Evolutionary conservation across 1,140 invertebrate genomes (phyloP), one percentile per base, ranked within the genome.

Genomic region (Saxidomus purpurata): DNA sequence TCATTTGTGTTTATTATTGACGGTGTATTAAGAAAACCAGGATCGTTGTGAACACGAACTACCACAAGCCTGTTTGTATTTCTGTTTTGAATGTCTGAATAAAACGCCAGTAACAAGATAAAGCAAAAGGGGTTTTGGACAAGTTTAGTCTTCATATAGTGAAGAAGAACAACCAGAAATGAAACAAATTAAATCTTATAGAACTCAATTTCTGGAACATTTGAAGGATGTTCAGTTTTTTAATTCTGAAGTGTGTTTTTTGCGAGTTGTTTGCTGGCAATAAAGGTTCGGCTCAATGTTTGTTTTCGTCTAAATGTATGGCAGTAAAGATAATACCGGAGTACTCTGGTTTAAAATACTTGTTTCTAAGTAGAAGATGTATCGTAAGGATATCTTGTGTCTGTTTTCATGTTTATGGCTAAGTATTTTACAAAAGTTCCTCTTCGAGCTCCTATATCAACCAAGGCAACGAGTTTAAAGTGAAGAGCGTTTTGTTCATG

Each of bases 261-360:
- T 8, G 69, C n/a, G n/a, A 74, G 31, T 22, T 43, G 22, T 31
- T n/a, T 11, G 34, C 11, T 74, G 69, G 69, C 28, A 74, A n/a
- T 74, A 74, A 22, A 36, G 34, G 34, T 43, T 74, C 69, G 3
- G 40, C 69, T 17, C 34, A 19, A 11, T 74, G 69, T 74, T 74
- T 74, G 40, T 74, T 31, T n/a, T 36, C 69, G 40, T 74, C 69
- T n/a, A 74, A 6, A 36, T 74, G 36, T 40, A 74, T 43, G 13
- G 36, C 40, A 8, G 69, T 74, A 74, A 74, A 74, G n/a, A 36
- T 74, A 22, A 74, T 40, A 36, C 69, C 69, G 6, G 69, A 31
- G n/a, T 40, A 74, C 69, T 19, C 40, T 34, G 69, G 69, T 74
- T 74, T 74, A 31, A 36, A 74, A 36, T 74, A 74, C 17, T 31